These are phyloP conservation scores for Apistogramma diplotaenia DNA, from an alignment of 2,113 vertebrate species.

Conservation along the genomic window DNA sequence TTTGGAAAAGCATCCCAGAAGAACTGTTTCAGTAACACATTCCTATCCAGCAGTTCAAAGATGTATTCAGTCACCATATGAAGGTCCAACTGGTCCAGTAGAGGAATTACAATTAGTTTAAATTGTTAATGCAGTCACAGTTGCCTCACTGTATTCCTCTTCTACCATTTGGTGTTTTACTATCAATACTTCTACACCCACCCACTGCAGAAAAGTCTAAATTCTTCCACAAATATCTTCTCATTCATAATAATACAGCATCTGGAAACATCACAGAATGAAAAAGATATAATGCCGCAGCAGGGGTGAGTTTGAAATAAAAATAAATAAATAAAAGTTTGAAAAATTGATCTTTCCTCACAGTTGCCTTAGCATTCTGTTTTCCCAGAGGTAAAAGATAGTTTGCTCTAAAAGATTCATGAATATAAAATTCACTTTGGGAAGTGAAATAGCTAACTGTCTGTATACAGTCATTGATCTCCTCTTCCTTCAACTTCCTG, in stretches of 20 bases:
- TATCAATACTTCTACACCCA: not conserved
- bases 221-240: not conserved
- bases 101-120: not conserved
- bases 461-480: slow-evolving; percentile 7
- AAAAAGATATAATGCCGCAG: not conserved
- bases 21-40: not conserved
- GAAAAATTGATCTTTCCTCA: not conserved
- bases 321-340: not conserved
- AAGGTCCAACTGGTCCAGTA: not conserved
- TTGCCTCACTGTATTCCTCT: not conserved
- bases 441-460: not conserved
- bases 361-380: not conserved
- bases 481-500: not conserved
- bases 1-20: not conserved
- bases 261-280: not conserved
- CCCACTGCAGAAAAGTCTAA: not conserved
- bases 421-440: not conserved
- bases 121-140: not conserved
- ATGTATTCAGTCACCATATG: not conserved
- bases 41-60: not conserved
- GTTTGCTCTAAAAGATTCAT: not conserved
- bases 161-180: not conserved
- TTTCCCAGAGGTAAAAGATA: not conserved
- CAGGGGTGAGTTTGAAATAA: not conserved
- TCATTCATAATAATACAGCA: not conserved